Evolutionary conservation across 2,113 vertebrate species (phyloP), one percentile per base, ranked within the genome.

Genomic region (Falco punctatus): DNA sequence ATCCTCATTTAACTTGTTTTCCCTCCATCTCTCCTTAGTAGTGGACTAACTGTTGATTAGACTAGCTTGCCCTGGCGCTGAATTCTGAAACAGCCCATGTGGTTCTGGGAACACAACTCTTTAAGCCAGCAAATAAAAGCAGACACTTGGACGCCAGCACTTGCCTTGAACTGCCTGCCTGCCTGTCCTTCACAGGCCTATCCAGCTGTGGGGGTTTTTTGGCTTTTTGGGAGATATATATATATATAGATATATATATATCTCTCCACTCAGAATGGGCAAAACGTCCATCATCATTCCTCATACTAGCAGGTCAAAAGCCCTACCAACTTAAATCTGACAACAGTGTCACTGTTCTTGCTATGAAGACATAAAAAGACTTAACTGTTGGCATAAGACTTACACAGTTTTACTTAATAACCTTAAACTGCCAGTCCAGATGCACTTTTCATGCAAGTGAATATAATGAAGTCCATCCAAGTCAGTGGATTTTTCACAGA

Each of bases 41-140:
- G 54, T 48, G 86, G 80, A 96, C 82, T 90, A 81, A 69, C 61
- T 90, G 83, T 85, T 89, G 94, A 94, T 95, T 85, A 78, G 59
- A 58, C 71, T 85, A 92, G 23, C 32, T 90, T 74, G 55, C 57
- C 40, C 72, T 81, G 24, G 51, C 0, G 2, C n/a, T 92, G 87
- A 92, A 73, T 92, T 72, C 70, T 82, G 51, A 74, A 67, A 78
- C 16, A 95, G 27, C 32, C 49, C 62, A 61, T 3, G 5, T 19
- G 15, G 4, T 90, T 85, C 66, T 26, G 58, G 59, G 48, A 87
- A 74, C 42, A 59, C 14, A 82, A 32, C 9, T 65, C 81, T 91
- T 71, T 9, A 79, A 32, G 24, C 11, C 24, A 32, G 49, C 20
- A 81, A 62, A 81, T 32, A 65, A 85, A 88, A 83, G 27, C 62